Base-by-base conservation (phyloP, 2,113 vertebrate species). In the Pitta sordida region DNA sequence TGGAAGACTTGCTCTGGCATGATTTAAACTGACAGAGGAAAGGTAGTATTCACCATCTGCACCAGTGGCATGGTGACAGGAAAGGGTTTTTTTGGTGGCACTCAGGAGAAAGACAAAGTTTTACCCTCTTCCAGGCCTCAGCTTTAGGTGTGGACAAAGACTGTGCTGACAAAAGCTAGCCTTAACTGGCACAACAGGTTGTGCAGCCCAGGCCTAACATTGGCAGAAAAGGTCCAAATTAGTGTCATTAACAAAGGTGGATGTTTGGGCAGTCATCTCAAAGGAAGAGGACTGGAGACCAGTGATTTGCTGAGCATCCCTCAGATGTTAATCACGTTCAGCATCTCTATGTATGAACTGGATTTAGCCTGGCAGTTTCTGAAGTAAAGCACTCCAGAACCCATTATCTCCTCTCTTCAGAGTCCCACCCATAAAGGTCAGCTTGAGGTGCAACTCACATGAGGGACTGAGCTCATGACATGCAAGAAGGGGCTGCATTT, bases 181-280 rank as follows among this genome's bases (percentile, higher is more conserved):
- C 94, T 95, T 88, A 90, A 88, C 79, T 95, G 76, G 79, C 83
- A 95, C 37, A 91, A 59, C 30, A 83, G 70, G 55, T 79, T 3
- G 0, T 65, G 27, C 55, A 79, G 55, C 32, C 15, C 49, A 83
- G 71, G n/a, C 41, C 58, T 63, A 60, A 58, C 41, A 37, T 39
- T 67, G 52, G 58, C 43, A 93, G 76, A 65, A 90, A 86, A 81
- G 59, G 78, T 84, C 7, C 4, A 1, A 81, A 78, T 44, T 52
- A 15, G 4, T 65, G 77, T 49, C 86, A 93, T 49, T 15, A 78
- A 19, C 10, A 82, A 89, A 85, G 74, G n/a, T 87, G 36, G 3
- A 48, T 84, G 83, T 87, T 84, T 91, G 83, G 87, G 60, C 62
- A 73, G 26, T 30, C 74, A 44, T 84, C 69, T 91, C 71, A 86